phyloP scores from a whole-genome alignment of 2,113 vertebrate species.

The Otocyon megalotis region DNA sequence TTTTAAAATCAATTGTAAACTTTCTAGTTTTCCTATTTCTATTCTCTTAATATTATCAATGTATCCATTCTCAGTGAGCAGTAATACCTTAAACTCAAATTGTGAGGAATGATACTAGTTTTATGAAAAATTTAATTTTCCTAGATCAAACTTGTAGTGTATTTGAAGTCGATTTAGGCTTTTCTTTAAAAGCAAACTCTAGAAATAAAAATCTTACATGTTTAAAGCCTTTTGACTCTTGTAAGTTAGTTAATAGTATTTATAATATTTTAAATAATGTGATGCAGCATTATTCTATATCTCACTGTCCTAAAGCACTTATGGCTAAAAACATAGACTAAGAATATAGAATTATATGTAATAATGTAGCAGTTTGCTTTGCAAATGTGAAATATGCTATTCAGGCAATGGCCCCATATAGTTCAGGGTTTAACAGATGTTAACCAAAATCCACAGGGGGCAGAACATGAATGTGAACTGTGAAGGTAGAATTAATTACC shows the following conservation, averaged over 20 bases:
- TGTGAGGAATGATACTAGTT: not conserved
- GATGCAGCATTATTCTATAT: not conserved
- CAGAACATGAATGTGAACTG: not conserved
- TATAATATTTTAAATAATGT: not conserved
- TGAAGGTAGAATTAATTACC: conserved; percentile 47
- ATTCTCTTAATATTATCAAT: conserved; percentile 10
- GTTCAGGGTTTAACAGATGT: conserved; percentile 60
- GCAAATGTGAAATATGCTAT: not conserved
- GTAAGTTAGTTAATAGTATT: not conserved
- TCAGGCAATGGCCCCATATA: not conserved
- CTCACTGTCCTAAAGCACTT: conserved; percentile 7
- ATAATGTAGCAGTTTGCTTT: conserved; percentile 25
- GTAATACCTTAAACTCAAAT: not conserved
- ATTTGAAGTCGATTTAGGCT: not conserved
- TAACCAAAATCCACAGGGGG: conserved; percentile 10
- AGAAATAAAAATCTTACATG: conserved; percentile 28
- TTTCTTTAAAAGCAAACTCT: conserved; percentile 48
- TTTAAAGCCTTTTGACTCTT: conserved; percentile 29
- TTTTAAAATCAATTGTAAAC: not conserved
- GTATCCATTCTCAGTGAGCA: not conserved
- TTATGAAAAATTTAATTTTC: conserved; percentile 50
- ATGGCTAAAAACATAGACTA: not conserved
- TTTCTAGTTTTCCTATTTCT: not conserved
- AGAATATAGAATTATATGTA: not conserved
- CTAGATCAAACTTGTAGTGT: not conserved